Conservation (phyloP, 2,797 vertebrate species). For the Trachurus trachurus region DNA sequence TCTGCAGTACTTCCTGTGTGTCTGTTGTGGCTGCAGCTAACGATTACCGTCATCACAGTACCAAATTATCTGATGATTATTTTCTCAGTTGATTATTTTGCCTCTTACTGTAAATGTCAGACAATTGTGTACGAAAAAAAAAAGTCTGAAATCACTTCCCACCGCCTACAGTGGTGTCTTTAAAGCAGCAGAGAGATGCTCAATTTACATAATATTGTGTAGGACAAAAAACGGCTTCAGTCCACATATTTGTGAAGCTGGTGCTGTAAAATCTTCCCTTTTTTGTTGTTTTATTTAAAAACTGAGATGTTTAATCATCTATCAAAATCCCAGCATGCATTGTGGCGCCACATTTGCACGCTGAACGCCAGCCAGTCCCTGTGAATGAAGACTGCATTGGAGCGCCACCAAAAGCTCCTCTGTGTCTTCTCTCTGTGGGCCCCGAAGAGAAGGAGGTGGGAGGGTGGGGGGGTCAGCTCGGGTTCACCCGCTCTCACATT, state of each 20-base stretch:
- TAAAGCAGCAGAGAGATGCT: not conserved
- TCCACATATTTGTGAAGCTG: not conserved
- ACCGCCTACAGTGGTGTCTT: not conserved
- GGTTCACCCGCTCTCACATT: slow-evolving; percentile 53
- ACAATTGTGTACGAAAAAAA: not conserved
- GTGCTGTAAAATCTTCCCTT: not conserved
- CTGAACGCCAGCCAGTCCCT: not conserved
- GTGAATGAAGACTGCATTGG: slow-evolving; percentile 4
- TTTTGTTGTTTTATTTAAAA: not conserved
- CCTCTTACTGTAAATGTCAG: too few species aligned
- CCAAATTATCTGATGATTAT: not conserved
- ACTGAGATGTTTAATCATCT: not conserved
- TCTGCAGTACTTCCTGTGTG: not conserved
- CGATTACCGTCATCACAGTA: too few species aligned
- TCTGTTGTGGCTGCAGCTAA: not conserved
- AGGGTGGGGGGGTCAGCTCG: slow-evolving; percentile 40
- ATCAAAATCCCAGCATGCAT: not conserved
- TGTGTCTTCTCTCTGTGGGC: slow-evolving; percentile 44
- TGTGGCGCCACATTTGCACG: not conserved
- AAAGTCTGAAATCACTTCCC: not conserved
- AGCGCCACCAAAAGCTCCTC: slow-evolving; percentile 28
- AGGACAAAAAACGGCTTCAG: not conserved
- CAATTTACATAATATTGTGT: not conserved
- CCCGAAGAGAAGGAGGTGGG: too few species aligned
- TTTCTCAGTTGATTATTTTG: not conserved